phyloP scores from a whole-genome alignment of 2,797 vertebrate genomes.

The Sandelia bainsii region DNA sequence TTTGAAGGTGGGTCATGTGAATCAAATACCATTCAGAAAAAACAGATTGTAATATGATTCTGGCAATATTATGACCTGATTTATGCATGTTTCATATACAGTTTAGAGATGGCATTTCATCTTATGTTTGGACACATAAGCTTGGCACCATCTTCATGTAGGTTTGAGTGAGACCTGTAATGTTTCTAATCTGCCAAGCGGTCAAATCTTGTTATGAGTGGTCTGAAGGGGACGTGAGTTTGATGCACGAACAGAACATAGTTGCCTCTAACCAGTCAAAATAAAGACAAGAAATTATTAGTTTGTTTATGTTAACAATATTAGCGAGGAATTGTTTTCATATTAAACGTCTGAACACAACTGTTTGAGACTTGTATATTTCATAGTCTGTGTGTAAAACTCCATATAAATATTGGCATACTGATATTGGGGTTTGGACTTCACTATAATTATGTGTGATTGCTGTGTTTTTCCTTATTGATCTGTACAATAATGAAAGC shows the following conservation, averaged over 20 bases:
- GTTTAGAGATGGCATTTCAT: neutral
- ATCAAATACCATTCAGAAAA: neutral
- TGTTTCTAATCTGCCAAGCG: neutral
- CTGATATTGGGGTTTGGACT: too few relatives aligned
- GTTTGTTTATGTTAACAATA: too few relatives aligned
- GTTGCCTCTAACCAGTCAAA: neutral
- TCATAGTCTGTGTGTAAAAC: too few relatives aligned
- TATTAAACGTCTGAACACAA: too few relatives aligned
- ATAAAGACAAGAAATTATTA: too few relatives aligned
- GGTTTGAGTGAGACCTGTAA: neutral
- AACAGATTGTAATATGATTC: neutral
- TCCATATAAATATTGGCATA: too few relatives aligned
- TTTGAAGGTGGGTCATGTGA: neutral
- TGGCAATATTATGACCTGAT: neutral
- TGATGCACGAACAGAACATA: neutral
- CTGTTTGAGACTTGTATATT: too few relatives aligned
- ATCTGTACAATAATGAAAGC: neutral
- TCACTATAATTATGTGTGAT: too few relatives aligned
- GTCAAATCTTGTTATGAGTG: neutral
- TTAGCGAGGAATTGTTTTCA: too few relatives aligned
- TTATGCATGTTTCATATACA: neutral
- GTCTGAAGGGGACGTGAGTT: neutral
- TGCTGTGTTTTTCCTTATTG: too few relatives aligned
- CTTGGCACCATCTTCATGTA: neutral
- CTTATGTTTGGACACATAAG: neutral